A percentile compares a stretch with the other conserved stretches of the same genome.
Conservation (phyloP, 2,113 vertebrate species). For the Herpetotheres cachinnans region DNA sequence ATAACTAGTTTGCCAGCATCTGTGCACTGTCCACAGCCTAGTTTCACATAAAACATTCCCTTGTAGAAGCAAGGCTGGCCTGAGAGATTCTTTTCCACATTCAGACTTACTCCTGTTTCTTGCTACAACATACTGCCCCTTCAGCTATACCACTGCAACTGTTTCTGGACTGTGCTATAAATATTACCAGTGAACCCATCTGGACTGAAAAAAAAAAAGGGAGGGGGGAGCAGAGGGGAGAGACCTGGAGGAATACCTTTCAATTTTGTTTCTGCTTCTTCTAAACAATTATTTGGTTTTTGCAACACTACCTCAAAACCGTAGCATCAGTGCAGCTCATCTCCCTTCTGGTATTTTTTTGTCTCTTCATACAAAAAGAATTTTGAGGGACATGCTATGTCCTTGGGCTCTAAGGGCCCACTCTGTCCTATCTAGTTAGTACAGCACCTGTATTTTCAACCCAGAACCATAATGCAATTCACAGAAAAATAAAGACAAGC, state of each 20-base stretch:
- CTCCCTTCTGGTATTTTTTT: neutral
- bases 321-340: neutral
- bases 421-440: neutral
- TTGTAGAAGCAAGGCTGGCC: neutral
- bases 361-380: neutral
- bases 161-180: neutral
- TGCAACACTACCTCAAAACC: neutral
- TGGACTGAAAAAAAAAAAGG: neutral
- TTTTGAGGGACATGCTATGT: neutral
- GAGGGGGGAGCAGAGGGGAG: neutral
- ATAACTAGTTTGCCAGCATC: neutral
- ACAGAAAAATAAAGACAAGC: neutral
- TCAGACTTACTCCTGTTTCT: neutral
- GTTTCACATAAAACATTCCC: neutral
- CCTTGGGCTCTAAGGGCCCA: neutral
- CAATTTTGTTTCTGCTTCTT: neutral
- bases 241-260: neutral
- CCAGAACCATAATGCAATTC: neutral
- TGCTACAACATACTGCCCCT: neutral
- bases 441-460: neutral
- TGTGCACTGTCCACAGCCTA: neutral
- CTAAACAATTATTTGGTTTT: neutral
- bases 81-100: neutral
- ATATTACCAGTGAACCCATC: neutral
- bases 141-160: neutral